These are phyloP conservation scores for Hirundo rustica DNA, from an alignment of 2,797 vertebrate species.

Conservation along the genomic window DNA sequence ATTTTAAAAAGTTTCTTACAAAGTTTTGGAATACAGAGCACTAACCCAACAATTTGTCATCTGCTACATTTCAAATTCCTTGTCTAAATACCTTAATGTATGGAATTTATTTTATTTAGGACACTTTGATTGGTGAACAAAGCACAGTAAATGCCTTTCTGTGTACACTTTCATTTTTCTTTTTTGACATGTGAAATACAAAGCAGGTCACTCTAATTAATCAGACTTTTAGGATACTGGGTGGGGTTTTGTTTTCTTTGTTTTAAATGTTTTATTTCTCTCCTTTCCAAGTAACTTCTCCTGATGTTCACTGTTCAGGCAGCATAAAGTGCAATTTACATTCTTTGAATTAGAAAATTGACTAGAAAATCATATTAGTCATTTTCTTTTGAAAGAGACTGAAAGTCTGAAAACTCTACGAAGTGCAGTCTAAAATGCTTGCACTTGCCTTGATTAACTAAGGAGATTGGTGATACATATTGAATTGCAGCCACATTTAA, in stretches of 20 bases:
- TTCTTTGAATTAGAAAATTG: background rate
- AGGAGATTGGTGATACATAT: background rate
- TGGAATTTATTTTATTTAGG: slow-evolving; percentile 30
- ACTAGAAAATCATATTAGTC: background rate
- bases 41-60: background rate
- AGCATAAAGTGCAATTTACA: background rate
- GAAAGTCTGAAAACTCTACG: background rate
- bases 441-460: background rate
- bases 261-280: background rate
- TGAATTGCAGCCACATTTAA: background rate
- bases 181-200: slow-evolving; percentile 43
- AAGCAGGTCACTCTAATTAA: slow-evolving; percentile 47
- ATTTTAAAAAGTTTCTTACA: background rate
- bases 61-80: slow-evolving; percentile 39
- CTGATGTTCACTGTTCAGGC: background rate
- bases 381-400: background rate
- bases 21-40: background rate
- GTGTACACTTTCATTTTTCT: slow-evolving; percentile 53
- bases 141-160: background rate
- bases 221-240: slow-evolving; percentile 14
- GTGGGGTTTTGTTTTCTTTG: background rate
- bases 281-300: background rate
- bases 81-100: background rate
- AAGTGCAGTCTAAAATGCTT: background rate
- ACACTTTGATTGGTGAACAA: slow-evolving; percentile 15